Percentiles rank a stretch among this genome's conserved stretches.
Evolutionary conservation across 2,797 vertebrate species (phyloP).

Genomic region (Poecilia picta): DNA sequence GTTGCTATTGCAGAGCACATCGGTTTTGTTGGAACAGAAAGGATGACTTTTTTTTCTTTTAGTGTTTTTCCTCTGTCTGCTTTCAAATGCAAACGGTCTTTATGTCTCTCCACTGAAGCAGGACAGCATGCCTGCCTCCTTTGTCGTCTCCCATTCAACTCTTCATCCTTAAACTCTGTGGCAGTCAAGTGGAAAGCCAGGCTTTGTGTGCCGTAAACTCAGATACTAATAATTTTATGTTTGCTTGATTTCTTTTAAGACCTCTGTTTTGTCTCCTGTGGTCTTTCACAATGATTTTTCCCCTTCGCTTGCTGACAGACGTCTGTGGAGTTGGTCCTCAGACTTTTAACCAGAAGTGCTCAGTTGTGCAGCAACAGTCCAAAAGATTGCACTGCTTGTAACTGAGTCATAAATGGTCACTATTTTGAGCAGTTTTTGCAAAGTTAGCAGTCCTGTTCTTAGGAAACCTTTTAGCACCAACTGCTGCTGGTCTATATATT

Average conservation of each 20-base stretch:
- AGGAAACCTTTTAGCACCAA: not conserved
- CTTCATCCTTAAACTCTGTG: slow-evolving; percentile 44
- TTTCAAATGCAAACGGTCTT: slow-evolving; percentile 66
- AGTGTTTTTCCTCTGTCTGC: slow-evolving; percentile 35
- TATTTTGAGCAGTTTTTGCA: not conserved
- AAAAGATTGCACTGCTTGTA: not conserved
- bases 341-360: slow-evolving; percentile 24
- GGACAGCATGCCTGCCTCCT: slow-evolving; percentile 62
- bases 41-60: slow-evolving; percentile 42
- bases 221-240: slow-evolving; percentile 57
- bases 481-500: not conserved
- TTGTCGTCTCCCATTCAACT: slow-evolving; percentile 65
- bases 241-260: slow-evolving; percentile 53
- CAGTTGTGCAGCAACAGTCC: slow-evolving; percentile 11
- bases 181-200: slow-evolving; percentile 64
- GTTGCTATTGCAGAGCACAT: slow-evolving; percentile 18
- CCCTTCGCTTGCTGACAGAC: slow-evolving; percentile 17
- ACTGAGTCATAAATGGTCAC: not conserved
- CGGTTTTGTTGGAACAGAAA: slow-evolving; percentile 36
- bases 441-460: not conserved
- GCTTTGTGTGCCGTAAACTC: slow-evolving; percentile 44
- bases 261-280: slow-evolving; percentile 34
- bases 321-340: slow-evolving; percentile 17
- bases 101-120: slow-evolving; percentile 70
- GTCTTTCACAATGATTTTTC: slow-evolving; percentile 18